These are phyloP conservation scores for Tubulanus polymorphus DNA, from an alignment of 2,888 invertebrate species.

Conservation along the genomic window DNA sequence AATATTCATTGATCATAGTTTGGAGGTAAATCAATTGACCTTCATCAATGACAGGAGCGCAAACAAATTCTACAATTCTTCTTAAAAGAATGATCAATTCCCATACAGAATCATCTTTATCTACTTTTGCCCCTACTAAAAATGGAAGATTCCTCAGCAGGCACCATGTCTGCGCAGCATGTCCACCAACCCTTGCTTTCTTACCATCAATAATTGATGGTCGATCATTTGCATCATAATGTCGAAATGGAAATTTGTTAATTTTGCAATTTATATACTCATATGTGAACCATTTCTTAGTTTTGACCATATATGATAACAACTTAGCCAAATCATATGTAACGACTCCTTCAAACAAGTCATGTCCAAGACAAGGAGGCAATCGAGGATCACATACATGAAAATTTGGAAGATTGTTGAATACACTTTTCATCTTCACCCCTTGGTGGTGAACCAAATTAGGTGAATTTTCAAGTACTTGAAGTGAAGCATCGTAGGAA, in stretches of 20 bases:
- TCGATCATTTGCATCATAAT: background rate
- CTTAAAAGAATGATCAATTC: constrained; percentile 14
- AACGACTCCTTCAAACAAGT: background rate
- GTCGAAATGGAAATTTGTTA: background rate
- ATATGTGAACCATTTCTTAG: background rate
- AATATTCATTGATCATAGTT: constrained; percentile 7
- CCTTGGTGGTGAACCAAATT: no score
- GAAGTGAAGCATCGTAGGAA: background rate
- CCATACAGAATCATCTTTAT: constrained; percentile 10
- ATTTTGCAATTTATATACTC: background rate
- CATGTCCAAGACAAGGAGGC: background rate
- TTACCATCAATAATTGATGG: background rate
- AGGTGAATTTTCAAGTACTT: no score
- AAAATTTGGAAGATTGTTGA: background rate
- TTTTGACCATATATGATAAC: background rate
- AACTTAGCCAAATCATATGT: background rate
- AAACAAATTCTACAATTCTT: constrained; percentile 13
- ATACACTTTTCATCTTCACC: background rate
- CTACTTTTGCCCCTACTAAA: constrained; percentile 2
- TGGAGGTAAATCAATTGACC: constrained; percentile 11
- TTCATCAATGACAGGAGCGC: constrained; percentile 5
- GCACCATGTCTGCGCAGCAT: constrained; percentile 18
- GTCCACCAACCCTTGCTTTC: background rate
- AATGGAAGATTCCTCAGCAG: constrained; percentile 13
- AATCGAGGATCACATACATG: background rate